Percentiles rank a stretch among this genome's conserved stretches.
phyloP scores from a whole-genome alignment of 2,888 invertebrate species.

The Teinopalpus imperialis region DNA sequence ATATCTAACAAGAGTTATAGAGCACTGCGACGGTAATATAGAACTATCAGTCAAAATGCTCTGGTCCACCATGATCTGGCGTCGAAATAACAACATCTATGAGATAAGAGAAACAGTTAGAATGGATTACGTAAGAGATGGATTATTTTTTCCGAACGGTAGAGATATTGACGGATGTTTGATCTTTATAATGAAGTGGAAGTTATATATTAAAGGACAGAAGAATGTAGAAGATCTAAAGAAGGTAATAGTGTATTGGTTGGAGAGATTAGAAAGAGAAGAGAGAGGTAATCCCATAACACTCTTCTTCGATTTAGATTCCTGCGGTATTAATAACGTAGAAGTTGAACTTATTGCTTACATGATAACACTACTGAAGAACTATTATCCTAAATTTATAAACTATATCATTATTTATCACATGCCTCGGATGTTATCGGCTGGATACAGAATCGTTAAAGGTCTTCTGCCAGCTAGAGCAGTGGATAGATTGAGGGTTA shows the following conservation, averaged over 20 bases:
- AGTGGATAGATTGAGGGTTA: constrained; percentile 90
- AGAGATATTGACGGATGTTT: constrained; percentile 80
- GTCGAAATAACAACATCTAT: constrained; percentile 88
- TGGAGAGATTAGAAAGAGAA: constrained; percentile 87
- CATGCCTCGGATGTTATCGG: constrained; percentile 94
- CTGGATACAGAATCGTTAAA: constrained; percentile 93
- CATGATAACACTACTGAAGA: constrained; percentile 90
- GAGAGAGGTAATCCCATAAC: constrained; percentile 87
- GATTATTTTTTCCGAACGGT: constrained; percentile 87
- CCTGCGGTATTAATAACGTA: constrained; percentile 89
- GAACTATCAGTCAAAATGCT: constrained; percentile 87
- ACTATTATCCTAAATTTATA: constrained; percentile 90
- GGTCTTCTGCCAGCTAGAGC: constrained; percentile 91
- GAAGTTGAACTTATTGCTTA: constrained; percentile 93
- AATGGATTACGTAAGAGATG: constrained; percentile 88
- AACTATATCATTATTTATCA: constrained; percentile 93
- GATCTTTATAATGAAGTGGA: constrained; percentile 88
- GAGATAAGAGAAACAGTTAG: constrained; percentile 88
- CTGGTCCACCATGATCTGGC: constrained; percentile 91
- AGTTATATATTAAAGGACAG: constrained; percentile 86
- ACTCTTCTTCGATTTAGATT: constrained; percentile 92
- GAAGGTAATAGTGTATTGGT: constrained; percentile 89
- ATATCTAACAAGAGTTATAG: constrained; percentile 87
- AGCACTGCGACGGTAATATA: constrained; percentile 87
- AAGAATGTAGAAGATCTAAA: constrained; percentile 86